Evolutionary conservation across 92 coral and sea anemone genomes (phyloP).

Genomic region (Phymanthus crucifer): DNA sequence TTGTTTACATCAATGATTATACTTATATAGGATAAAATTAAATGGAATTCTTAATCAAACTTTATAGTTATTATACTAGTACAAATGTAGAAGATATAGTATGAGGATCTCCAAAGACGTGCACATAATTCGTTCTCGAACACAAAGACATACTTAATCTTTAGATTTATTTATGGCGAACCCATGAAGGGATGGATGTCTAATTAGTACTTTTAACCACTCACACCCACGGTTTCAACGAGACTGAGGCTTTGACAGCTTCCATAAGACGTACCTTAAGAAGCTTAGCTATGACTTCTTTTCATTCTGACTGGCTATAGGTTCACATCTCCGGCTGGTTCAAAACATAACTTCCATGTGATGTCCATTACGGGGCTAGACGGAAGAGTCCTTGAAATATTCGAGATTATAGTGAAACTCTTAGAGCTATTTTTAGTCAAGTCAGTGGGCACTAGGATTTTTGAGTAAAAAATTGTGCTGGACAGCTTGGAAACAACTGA

Average conservation of each 20-base stretch:
- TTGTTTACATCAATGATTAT: neutral
- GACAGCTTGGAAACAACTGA: neutral
- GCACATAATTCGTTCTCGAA: neutral
- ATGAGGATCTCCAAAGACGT: neutral
- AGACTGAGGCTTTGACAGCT: neutral
- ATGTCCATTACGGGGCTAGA: no score
- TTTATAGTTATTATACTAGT: neutral
- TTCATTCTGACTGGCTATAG: neutral
- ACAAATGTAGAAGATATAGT: neutral
- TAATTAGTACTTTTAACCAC: conserved; percentile 6
- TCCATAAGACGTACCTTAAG: neutral
- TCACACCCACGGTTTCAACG: neutral
- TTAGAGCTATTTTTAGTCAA: no score
- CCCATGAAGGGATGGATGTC: neutral
- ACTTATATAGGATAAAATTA: neutral
- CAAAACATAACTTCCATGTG: neutral
- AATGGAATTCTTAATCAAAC: neutral
- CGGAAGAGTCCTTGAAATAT: no score
- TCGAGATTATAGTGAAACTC: no score
- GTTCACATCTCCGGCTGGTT: neutral
- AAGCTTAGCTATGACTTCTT: neutral
- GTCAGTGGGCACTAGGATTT: no score
- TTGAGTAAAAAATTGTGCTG: no score
- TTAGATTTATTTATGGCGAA: neutral
- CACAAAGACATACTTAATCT: neutral